phyloP scores from a whole-genome alignment of 2,797 vertebrate species.

The Todus mexicanus region DNA sequence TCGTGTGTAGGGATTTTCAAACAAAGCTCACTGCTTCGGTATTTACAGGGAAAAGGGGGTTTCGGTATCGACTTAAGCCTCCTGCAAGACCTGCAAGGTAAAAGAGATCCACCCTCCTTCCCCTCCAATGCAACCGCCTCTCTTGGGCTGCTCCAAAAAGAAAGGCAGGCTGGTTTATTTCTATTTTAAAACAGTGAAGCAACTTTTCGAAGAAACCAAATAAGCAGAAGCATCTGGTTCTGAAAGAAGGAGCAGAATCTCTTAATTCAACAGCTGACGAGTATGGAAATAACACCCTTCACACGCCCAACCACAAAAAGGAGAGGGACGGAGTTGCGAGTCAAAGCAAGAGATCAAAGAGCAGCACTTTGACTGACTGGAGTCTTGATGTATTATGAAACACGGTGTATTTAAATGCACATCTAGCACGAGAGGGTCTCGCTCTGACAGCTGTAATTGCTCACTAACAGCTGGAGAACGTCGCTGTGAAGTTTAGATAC shows the following conservation, averaged over 20 bases:
- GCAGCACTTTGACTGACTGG: neutral
- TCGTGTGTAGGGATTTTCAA: fast-evolving
- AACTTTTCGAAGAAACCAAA: neutral
- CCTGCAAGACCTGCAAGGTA: neutral
- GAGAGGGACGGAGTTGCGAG: neutral
- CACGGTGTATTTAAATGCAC: neutral
- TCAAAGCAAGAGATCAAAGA: neutral
- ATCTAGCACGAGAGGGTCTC: neutral
- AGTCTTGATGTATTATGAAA: neutral
- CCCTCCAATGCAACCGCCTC: neutral
- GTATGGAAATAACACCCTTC: neutral
- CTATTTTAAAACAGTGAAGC: neutral
- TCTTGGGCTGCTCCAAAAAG: neutral
- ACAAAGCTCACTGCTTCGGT: neutral
- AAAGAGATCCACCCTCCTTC: neutral
- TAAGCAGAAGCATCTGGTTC: neutral
- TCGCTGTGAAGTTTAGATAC: neutral
- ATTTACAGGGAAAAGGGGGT: neutral
- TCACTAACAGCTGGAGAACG: neutral
- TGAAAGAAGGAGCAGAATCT: neutral
- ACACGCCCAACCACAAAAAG: neutral
- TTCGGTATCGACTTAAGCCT: neutral
- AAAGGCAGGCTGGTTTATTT: neutral
- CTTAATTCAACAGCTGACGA: neutral
- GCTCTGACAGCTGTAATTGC: neutral